A percentile compares a stretch with the other conserved stretches of the same genome.
phyloP scores from a whole-genome alignment of 1,140 invertebrate species.

The Eulimnadia texana region DNA sequence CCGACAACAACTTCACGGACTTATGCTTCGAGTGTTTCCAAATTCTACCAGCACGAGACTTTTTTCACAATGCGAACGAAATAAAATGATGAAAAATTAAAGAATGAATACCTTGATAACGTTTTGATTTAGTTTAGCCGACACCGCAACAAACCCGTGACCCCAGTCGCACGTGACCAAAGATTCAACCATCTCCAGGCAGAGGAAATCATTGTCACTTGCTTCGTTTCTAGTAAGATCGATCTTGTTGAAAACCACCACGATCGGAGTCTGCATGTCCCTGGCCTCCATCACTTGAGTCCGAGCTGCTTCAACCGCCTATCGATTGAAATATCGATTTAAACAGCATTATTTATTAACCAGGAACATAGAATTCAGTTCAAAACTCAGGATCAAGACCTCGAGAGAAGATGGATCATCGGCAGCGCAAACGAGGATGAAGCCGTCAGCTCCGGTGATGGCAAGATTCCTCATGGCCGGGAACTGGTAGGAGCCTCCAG shows the following conservation, averaged over 20 bases:
- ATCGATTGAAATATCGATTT: no score
- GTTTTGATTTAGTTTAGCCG: constrained; percentile 69
- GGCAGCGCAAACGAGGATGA: constrained; percentile 76
- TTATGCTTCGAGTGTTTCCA: no score
- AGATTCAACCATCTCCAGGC: constrained; percentile 36
- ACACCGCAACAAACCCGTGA: constrained; percentile 52
- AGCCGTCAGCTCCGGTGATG: constrained; percentile 77
- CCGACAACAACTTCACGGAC: no score
- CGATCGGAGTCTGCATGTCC: constrained; percentile 56
- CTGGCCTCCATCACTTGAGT: constrained; percentile 65
- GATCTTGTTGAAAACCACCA: constrained; percentile 81
- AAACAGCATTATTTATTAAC: no score
- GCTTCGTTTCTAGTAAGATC: constrained; percentile 34
- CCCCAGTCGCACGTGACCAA: constrained; percentile 45
- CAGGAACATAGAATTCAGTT: no score
- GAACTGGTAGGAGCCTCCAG: constrained; percentile 66
- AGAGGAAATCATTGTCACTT: background rate
- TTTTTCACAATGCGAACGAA: no score
- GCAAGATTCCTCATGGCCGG: constrained; percentile 85
- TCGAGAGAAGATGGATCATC: constrained; percentile 64
- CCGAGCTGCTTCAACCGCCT: constrained; percentile 32
- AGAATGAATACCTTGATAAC: constrained; percentile 45
- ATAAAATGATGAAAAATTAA: no score
- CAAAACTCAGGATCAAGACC: no score
- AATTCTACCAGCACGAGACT: no score